A percentile compares a stretch with the other conserved stretches of the same genome.
Conservation (phyloP, 2,888 invertebrate species). For the Cephus nigrinus region DNA sequence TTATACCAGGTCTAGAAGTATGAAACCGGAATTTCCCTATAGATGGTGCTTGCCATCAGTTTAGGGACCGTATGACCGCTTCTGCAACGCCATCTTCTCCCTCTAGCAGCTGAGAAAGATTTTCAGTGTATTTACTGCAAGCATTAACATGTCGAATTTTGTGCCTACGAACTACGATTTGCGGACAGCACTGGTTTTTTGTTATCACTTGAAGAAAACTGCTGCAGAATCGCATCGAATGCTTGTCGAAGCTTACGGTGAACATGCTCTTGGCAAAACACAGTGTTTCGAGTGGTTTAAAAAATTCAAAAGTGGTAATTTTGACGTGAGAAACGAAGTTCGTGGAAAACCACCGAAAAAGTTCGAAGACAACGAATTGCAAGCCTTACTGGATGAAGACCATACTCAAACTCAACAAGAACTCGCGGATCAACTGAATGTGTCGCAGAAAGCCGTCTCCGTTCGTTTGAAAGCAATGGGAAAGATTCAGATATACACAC, state of each 20-base stretch:
- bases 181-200: slow-evolving; percentile 23
- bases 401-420: too few relatives aligned
- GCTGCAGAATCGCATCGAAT: slow-evolving; percentile 22
- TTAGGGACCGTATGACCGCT: slow-evolving; percentile 21
- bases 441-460: too few relatives aligned
- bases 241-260: too few relatives aligned
- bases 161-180: slow-evolving; percentile 12
- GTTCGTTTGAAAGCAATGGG: too few relatives aligned
- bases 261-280: too few relatives aligned
- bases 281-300: too few relatives aligned
- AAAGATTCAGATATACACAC: background rate
- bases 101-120: slow-evolving; percentile 21
- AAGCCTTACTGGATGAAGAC: too few relatives aligned
- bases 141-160: slow-evolving; percentile 17
- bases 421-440: too few relatives aligned
- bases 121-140: slow-evolving; percentile 16
- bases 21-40: slow-evolving; percentile 24
- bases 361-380: too few relatives aligned
- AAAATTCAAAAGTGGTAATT: too few relatives aligned
- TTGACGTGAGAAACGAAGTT: too few relatives aligned
- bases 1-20: slow-evolving; percentile 6
- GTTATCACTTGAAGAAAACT: slow-evolving; percentile 32
- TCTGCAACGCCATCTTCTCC: slow-evolving; percentile 22
- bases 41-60: slow-evolving; percentile 18
- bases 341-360: too few relatives aligned